A percentile compares a stretch with the other conserved stretches of the same genome.
Evolutionary conservation across 2,113 vertebrate species (phyloP).

Genomic region (Morone saxatilis): DNA sequence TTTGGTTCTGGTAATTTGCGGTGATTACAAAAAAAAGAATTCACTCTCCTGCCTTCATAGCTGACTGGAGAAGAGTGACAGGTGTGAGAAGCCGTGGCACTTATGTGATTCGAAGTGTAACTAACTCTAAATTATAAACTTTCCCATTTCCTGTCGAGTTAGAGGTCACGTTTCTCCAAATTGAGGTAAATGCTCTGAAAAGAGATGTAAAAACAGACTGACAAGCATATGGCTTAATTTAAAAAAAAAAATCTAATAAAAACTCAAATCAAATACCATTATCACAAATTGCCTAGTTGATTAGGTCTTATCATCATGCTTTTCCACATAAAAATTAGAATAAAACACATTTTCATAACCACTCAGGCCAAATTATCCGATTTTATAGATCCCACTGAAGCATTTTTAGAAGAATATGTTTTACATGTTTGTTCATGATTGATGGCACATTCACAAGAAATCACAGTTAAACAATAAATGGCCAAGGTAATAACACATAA

Average conservation of each 20-base stretch:
- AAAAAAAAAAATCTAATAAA: background rate
- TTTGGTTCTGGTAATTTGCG: slow-evolving; percentile 29
- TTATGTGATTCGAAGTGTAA: slow-evolving; percentile 37
- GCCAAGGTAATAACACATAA: no score
- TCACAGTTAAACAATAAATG: background rate
- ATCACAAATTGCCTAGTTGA: background rate
- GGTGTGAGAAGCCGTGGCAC: slow-evolving; percentile 26
- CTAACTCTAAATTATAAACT: slow-evolving; percentile 17
- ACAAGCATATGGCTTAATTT: no score
- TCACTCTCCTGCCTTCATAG: background rate
- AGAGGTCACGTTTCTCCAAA: slow-evolving; percentile 4
- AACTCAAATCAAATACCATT: background rate
- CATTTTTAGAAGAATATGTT: no score
- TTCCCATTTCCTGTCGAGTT: slow-evolving; percentile 18
- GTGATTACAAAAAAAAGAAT: slow-evolving; percentile 37
- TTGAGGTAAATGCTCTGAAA: slow-evolving; percentile 11
- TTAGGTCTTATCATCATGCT: background rate
- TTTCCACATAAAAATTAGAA: background rate
- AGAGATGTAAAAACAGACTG: slow-evolving; percentile 7
- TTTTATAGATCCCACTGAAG: no score
- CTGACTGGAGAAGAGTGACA: slow-evolving; percentile 40
- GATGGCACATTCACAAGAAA: background rate
- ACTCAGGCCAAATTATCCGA: no score
- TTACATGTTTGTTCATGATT: no score
- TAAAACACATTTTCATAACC: background rate